Evolutionary conservation across 2,797 vertebrate species (phyloP).

Genomic region (Margarornis squamiger): DNA sequence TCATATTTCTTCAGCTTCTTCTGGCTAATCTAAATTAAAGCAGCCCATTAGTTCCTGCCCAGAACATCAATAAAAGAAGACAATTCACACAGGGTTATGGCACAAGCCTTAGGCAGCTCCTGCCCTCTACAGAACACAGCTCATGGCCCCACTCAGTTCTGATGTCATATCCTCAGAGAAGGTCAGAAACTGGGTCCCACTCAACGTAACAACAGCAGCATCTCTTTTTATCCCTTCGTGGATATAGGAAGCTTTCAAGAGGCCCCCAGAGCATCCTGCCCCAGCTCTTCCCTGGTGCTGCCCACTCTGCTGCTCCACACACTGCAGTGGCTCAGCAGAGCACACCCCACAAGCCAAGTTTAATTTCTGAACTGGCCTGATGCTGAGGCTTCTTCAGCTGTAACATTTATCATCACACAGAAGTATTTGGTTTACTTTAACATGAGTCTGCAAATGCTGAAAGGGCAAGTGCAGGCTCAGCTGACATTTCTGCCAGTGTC

Average conservation of each 20-base stretch:
- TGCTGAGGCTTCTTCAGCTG: not conserved
- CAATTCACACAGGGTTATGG: not conserved
- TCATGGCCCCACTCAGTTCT: not conserved
- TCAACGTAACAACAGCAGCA: not conserved
- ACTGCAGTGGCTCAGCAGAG: not conserved
- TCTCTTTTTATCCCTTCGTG: not conserved
- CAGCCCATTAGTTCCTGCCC: slow-evolving; percentile 53
- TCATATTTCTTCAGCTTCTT: slow-evolving; percentile 99
- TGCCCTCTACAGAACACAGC: not conserved
- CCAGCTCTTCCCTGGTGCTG: not conserved
- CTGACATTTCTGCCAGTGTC: slow-evolving; percentile 42
- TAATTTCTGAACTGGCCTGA: not conserved
- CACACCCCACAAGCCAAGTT: not conserved
- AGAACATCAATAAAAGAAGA: not conserved
- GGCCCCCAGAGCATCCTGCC: not conserved
- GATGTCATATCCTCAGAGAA: not conserved
- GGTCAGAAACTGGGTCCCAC: not conserved
- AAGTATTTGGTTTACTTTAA: slow-evolving; percentile 16
- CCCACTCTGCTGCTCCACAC: not conserved
- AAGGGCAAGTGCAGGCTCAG: slow-evolving; percentile 50
- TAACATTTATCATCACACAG: not conserved
- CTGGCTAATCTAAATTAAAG: slow-evolving; percentile 88
- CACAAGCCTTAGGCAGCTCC: not conserved
- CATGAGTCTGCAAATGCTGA: slow-evolving; percentile 21
- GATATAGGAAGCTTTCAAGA: not conserved